Conservation (phyloP, 2,797 vertebrate genomes). For the Diceros bicornis region DNA sequence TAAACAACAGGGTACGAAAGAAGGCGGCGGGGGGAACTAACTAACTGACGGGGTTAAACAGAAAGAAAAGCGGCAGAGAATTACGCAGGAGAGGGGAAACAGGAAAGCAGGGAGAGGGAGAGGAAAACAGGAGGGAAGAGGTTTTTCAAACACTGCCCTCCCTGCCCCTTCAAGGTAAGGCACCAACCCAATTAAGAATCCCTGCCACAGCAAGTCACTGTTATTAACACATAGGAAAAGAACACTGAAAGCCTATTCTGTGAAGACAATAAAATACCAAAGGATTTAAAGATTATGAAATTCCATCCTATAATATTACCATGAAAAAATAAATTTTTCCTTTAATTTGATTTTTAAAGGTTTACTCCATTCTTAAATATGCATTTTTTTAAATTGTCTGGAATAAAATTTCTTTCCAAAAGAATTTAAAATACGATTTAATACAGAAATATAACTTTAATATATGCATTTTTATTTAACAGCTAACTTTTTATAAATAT, state of each 20-base stretch:
- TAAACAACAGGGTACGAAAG: background rate
- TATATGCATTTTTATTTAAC: background rate
- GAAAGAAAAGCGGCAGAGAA: background rate
- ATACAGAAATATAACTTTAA: slow-evolving; percentile 22
- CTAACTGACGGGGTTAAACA: background rate
- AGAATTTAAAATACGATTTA: slow-evolving; percentile 17
- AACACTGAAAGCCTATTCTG: background rate
- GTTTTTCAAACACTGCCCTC: background rate
- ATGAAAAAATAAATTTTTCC: background rate
- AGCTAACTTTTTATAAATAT: slow-evolving; percentile 17
- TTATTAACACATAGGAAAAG: background rate
- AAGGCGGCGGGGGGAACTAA: background rate
- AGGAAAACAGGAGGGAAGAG: background rate
- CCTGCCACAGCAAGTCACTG: background rate
- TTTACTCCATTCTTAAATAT: background rate
- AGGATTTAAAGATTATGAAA: background rate
- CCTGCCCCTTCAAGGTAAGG: background rate
- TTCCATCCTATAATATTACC: background rate
- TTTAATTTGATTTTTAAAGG: slow-evolving; percentile 51
- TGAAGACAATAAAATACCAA: background rate
- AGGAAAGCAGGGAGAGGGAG: background rate
- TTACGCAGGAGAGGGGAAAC: background rate
- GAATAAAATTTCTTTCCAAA: slow-evolving; percentile 42
- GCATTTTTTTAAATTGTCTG: slow-evolving; percentile 3
- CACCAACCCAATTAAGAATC: background rate